A percentile compares a stretch with the other conserved stretches of the same genome.
Evolutionary conservation across 2,888 invertebrate genomes (phyloP).

Genomic region (Chloroclysta siterata): DNA sequence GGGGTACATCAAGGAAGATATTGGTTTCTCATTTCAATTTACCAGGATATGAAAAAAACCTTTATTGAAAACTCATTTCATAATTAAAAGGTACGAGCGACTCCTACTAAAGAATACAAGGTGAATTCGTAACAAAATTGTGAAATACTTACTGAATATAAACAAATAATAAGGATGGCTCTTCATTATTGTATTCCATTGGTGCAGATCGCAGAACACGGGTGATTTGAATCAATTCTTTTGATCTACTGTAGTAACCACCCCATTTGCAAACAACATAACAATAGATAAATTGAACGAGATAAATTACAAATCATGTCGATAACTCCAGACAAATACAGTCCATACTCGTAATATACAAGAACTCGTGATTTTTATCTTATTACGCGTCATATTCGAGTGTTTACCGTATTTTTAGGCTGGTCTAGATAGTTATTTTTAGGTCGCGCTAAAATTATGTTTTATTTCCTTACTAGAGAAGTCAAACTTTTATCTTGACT

Average conservation of each 20-base stretch:
- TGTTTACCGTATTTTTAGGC: conserved; percentile 29
- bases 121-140: neutral
- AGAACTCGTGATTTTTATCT: conserved; percentile 47
- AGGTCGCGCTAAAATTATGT: conserved; percentile 10
- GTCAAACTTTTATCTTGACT: conserved; percentile 15
- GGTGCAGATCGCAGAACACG: conserved; percentile 34
- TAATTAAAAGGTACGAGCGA: too few relatives aligned
- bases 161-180: conserved; percentile 41
- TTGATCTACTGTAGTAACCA: conserved; percentile 42
- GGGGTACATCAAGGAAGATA: neutral
- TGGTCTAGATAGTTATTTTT: conserved; percentile 33
- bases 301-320: conserved; percentile 38
- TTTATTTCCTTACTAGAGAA: conserved; percentile 14
- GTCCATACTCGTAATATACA: conserved; percentile 28
- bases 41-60: neutral
- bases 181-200: conserved; percentile 51
- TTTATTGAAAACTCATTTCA: too few relatives aligned
- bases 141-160: conserved; percentile 45
- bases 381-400: conserved; percentile 41
- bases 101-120: too few relatives aligned
- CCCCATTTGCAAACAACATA: conserved; percentile 35
- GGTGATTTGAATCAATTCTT: conserved; percentile 34
- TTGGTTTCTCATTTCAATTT: neutral
- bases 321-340: conserved; percentile 36
- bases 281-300: conserved; percentile 41